Conservation (phyloP, 2,888 invertebrate genomes). For the Tenthredo mesomela region DNA sequence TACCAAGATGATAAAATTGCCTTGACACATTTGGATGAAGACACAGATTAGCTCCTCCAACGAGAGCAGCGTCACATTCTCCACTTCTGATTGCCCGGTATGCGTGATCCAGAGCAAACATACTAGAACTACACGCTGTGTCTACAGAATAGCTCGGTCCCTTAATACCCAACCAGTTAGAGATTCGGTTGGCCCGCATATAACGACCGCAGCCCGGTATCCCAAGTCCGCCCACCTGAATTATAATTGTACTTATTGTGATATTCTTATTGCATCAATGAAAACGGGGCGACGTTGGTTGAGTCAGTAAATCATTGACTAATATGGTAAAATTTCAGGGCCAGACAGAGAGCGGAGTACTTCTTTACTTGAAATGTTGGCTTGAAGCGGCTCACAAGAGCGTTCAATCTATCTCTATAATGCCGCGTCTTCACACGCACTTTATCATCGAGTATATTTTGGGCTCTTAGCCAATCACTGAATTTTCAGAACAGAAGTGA, state of each 20-base stretch:
- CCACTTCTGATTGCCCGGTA: slow-evolving; percentile 1
- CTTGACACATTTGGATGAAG: background rate
- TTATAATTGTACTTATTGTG: background rate
- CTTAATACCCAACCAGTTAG: background rate
- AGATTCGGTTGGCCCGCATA: background rate
- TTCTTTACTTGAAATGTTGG: too few relatives aligned
- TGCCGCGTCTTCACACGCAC: too few relatives aligned
- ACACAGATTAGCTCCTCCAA: background rate
- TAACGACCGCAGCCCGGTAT: background rate
- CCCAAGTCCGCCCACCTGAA: background rate
- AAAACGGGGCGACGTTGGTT: too few relatives aligned
- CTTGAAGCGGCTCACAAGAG: too few relatives aligned
- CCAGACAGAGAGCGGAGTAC: too few relatives aligned
- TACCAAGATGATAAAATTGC: background rate
- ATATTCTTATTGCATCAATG: too few relatives aligned
- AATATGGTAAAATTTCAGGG: too few relatives aligned
- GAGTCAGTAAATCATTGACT: too few relatives aligned
- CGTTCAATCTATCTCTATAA: too few relatives aligned
- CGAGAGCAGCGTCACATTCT: background rate
- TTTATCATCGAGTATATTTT: too few relatives aligned
- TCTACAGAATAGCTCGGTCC: slow-evolving; percentile 92
- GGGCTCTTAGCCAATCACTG: too few relatives aligned
- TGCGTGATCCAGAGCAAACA: background rate
- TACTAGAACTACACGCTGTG: slow-evolving; percentile 87
- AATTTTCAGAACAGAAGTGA: too few relatives aligned